Evolutionary conservation across 2,888 invertebrate species (phyloP).

Genomic region (Tenthredo notha): DNA sequence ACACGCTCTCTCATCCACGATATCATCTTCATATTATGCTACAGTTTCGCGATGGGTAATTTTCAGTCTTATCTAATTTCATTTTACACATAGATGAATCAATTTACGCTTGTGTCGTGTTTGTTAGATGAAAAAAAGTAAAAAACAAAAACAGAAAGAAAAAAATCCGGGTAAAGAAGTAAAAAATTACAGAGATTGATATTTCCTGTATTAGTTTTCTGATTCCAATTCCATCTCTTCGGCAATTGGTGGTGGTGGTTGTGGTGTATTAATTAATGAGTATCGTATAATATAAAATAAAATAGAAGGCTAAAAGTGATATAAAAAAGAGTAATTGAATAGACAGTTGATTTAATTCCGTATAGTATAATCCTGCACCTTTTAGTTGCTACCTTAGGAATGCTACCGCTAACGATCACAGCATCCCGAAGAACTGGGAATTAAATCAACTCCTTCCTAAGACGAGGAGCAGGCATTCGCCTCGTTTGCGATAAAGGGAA

Average conservation of each 20-base stretch:
- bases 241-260: background rate
- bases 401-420: constrained; percentile 44
- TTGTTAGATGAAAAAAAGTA: background rate
- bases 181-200: background rate
- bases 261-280: background rate
- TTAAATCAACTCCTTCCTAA: constrained; percentile 41
- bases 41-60: background rate
- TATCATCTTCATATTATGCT: background rate
- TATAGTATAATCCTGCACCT: background rate
- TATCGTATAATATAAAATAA: background rate
- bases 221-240: background rate
- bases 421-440: constrained; percentile 26
- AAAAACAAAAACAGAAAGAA: background rate
- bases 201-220: background rate
- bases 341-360: constrained; percentile 31
- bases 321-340: constrained; percentile 38
- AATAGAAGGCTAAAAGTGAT: background rate
- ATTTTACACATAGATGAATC: background rate
- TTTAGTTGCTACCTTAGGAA: constrained; percentile 12
- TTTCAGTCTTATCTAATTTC: constrained; percentile 7
- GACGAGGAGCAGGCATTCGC: constrained; percentile 18
- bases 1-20: background rate
- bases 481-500: constrained; percentile 34
- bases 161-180: too few species aligned
- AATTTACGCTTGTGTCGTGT: background rate